Conservation (phyloP, 1,140 invertebrate genomes). For the Listronotus oregonensis region DNA sequence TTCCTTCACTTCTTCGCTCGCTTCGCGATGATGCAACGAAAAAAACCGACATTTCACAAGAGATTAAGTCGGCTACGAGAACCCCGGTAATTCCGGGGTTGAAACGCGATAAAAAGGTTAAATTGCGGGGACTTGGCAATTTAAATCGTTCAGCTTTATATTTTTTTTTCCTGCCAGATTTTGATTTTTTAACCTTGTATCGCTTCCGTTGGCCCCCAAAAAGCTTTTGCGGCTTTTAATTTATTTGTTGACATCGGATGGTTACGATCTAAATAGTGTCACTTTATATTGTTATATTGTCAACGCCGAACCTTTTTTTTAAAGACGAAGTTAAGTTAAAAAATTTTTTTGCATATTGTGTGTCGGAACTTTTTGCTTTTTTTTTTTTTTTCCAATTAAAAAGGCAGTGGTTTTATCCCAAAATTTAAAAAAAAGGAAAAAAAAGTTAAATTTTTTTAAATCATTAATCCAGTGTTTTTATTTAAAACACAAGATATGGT, state of each 20-base stretch:
- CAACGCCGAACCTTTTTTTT: no score
- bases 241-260: constrained; percentile 10
- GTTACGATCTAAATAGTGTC: constrained; percentile 1
- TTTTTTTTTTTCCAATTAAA: no score
- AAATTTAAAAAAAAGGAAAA: no score
- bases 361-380: no score
- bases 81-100: constrained; percentile 35
- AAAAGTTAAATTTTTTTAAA: no score
- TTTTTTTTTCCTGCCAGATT: constrained; percentile 17
- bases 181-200: constrained; percentile 11
- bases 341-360: no score
- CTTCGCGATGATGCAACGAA: constrained; percentile 1
- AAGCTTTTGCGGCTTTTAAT: constrained; percentile 5
- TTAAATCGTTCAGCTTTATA: constrained; percentile 29
- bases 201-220: constrained; percentile 6
- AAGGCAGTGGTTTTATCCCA: no score
- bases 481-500: no score
- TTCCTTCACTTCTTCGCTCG: constrained; percentile 2
- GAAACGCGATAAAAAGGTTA: constrained; percentile 32
- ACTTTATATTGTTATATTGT: neutral
- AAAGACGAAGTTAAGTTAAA: no score
- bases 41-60: constrained; percentile 39
- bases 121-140: constrained; percentile 27
- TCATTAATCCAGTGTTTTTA: no score
- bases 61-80: constrained; percentile 33